Conservation (phyloP, 2,888 invertebrate genomes). For the Atherix ibis region DNA sequence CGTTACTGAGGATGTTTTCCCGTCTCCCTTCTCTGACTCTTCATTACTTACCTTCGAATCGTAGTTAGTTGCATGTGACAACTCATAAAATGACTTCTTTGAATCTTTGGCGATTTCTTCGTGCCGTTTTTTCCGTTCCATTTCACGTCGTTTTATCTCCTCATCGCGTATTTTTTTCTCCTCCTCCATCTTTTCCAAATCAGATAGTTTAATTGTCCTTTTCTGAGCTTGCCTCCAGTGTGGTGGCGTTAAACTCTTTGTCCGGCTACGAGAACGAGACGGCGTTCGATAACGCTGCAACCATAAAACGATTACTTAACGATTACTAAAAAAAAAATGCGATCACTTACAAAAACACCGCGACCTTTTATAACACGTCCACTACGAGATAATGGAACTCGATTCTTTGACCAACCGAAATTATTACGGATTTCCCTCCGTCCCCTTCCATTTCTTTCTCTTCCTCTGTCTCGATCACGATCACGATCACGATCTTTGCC, state of each 20-base stretch:
- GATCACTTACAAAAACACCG: constrained; percentile 70
- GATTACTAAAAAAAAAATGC: constrained; percentile 33
- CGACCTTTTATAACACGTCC: constrained; percentile 82
- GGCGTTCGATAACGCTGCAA: constrained; percentile 71
- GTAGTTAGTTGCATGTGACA: constrained; percentile 33
- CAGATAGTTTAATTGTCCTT: constrained; percentile 65
- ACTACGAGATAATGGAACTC: constrained; percentile 39
- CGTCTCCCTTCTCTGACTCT: too few species aligned
- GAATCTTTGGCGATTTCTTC: constrained; percentile 35
- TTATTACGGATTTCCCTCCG: constrained; percentile 17
- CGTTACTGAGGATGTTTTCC: neutral
- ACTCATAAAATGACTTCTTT: constrained; percentile 31
- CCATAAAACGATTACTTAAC: constrained; percentile 47
- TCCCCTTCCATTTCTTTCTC: constrained; percentile 17
- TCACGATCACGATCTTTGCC: constrained; percentile 9
- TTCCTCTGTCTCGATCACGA: constrained; percentile 14
- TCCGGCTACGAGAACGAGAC: constrained; percentile 55
- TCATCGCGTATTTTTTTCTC: constrained; percentile 45
- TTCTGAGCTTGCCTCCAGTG: constrained; percentile 87
- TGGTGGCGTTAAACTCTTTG: constrained; percentile 79
- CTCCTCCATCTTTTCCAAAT: constrained; percentile 60
- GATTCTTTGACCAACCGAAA: constrained; percentile 33
- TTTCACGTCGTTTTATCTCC: constrained; percentile 37
- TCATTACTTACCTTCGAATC: constrained; percentile 11
- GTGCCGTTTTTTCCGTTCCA: constrained; percentile 38